phyloP scores from a whole-genome alignment of 1,140 invertebrate species.

The Phymorhynchus buccinoides region DNA sequence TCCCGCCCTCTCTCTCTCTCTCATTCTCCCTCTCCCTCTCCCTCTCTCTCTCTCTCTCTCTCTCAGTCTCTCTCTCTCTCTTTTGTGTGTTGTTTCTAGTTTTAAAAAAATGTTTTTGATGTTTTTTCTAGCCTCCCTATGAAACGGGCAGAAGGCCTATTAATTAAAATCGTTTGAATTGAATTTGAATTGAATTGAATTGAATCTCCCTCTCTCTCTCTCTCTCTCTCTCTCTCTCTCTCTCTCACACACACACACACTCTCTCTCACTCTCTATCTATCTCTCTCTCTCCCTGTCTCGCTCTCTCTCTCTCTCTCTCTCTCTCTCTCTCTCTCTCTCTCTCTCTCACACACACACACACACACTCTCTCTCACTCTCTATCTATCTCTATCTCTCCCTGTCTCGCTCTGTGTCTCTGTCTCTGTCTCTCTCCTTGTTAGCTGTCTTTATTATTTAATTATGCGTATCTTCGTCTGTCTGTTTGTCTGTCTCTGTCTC shows the following conservation, averaged over 20 bases:
- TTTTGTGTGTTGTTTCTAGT: not conserved
- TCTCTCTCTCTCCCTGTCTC: too few relatives aligned
- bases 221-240: not conserved
- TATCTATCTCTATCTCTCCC: too few relatives aligned
- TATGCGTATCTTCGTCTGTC: not conserved
- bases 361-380: not conserved
- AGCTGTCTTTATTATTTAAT: not conserved
- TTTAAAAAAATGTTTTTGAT: too few relatives aligned
- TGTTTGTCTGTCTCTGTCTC: too few relatives aligned
- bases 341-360: not conserved
- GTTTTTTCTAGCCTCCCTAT: too few relatives aligned
- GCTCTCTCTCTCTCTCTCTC: not conserved
- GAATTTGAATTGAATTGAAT: too few relatives aligned
- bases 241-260: not conserved
- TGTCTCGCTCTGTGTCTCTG: not conserved
- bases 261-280: not conserved
- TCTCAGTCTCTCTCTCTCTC: conserved; percentile 9
- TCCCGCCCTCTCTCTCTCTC: too few relatives aligned
- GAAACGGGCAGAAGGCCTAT: too few relatives aligned
- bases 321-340: conserved; percentile 14
- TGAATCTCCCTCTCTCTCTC: not conserved
- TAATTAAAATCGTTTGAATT: too few relatives aligned
- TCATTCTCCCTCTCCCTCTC: too few relatives aligned
- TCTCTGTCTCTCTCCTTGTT: not conserved
- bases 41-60: conserved; percentile 11